A percentile compares a stretch with the other conserved stretches of the same genome.
These are phyloP conservation scores for Miniopterus natalensis DNA, from an alignment of 2,113 vertebrate species.

Conservation along the genomic window DNA sequence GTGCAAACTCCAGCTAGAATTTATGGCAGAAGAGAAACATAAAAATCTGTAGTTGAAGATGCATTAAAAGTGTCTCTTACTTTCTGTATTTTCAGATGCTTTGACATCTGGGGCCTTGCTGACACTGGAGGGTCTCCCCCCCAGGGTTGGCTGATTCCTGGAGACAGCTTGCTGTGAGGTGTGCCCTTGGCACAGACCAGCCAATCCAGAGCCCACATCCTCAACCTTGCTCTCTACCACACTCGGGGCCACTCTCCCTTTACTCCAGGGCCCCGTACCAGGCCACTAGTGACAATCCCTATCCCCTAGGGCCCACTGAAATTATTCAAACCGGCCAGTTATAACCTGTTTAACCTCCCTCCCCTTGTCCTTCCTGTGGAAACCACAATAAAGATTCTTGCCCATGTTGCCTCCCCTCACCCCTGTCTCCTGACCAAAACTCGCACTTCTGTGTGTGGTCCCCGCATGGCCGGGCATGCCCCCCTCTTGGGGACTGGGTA, in stretches of 20 bases:
- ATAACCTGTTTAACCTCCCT: background rate
- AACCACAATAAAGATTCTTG: background rate
- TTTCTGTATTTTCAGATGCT: background rate
- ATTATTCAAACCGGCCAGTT: background rate
- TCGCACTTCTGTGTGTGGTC: background rate
- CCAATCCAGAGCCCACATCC: background rate
- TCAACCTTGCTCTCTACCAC: background rate
- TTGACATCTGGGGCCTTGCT: background rate
- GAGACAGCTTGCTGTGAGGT: background rate
- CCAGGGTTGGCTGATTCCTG: background rate
- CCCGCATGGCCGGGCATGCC: background rate
- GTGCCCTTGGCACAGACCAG: background rate
- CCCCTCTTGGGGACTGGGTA: background rate
- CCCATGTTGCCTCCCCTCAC: no score
- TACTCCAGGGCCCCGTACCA: background rate
- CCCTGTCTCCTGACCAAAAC: no score
- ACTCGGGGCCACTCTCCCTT: background rate
- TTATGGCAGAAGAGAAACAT: background rate
- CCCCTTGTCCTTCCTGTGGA: background rate
- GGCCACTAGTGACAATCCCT: background rate
- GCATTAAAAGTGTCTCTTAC: background rate
- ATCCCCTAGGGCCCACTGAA: background rate
- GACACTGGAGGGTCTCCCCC: background rate
- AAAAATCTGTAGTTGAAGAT: background rate
- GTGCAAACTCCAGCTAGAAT: conserved; percentile 2